Conservation (phyloP, 2,113 vertebrate species). For the Theropithecus gelada region DNA sequence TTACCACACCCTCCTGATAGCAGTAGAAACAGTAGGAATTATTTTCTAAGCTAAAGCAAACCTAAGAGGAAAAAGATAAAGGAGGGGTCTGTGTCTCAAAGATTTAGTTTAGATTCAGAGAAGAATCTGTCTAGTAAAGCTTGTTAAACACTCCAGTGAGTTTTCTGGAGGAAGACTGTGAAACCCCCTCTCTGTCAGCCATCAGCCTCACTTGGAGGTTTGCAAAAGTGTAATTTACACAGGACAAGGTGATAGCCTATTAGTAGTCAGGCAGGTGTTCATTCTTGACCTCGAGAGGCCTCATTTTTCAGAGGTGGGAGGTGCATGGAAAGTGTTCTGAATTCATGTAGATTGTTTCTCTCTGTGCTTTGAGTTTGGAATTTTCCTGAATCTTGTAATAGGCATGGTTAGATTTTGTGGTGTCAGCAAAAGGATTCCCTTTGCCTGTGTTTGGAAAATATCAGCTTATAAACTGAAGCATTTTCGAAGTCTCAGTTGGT, state of each 20-base stretch:
- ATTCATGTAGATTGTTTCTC: background rate
- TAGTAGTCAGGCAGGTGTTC: background rate
- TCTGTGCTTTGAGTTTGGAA: background rate
- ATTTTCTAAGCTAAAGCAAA: slow-evolving; percentile 22
- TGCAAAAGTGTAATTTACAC: slow-evolving; percentile 12
- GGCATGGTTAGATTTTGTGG: background rate
- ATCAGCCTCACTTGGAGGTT: background rate
- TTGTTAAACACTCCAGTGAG: background rate
- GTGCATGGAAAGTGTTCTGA: background rate
- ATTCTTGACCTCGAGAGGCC: background rate
- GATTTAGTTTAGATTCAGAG: slow-evolving; percentile 23
- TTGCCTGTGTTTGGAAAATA: slow-evolving; percentile 1
- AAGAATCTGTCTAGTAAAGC: background rate
- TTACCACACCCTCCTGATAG: background rate
- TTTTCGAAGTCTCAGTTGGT: slow-evolving; percentile 31
- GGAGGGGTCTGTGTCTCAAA: background rate
- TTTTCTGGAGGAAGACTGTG: slow-evolving; percentile 8
- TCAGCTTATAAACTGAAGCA: background rate
- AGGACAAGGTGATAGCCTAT: background rate
- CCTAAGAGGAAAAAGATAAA: background rate
- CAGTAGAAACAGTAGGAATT: background rate
- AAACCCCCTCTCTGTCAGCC: slow-evolving; percentile 23
- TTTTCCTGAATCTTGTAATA: slow-evolving; percentile 30
- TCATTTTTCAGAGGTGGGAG: background rate
- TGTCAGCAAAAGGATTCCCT: background rate